These are phyloP conservation scores for Carcina quercana DNA, from an alignment of 2,888 invertebrate genomes.

Conservation along the genomic window DNA sequence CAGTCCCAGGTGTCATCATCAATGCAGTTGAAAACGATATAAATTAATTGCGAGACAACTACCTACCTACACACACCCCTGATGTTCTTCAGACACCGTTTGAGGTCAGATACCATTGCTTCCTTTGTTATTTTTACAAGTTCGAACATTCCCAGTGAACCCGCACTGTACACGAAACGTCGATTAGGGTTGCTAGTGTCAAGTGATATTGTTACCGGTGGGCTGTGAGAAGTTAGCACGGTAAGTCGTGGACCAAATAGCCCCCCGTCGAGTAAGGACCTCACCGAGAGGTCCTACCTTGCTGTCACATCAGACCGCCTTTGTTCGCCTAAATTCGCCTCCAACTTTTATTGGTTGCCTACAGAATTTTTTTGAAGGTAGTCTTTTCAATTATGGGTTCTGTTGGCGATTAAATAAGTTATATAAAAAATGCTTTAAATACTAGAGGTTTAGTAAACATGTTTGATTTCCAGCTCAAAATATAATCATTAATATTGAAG, in stretches of 20 bases:
- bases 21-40: slow-evolving; percentile 47
- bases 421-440: too few species aligned
- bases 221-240: slow-evolving; percentile 45
- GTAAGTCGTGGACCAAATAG: slow-evolving; percentile 40
- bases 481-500: too few species aligned
- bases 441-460: too few species aligned
- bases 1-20: slow-evolving; percentile 19
- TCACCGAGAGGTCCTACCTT: slow-evolving; percentile 44
- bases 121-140: neutral
- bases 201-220: neutral
- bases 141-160: neutral
- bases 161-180: neutral
- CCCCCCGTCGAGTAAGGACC: slow-evolving; percentile 60
- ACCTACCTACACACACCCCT: too few species aligned
- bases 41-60: slow-evolving; percentile 64
- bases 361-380: slow-evolving; percentile 3
- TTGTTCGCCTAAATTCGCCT: slow-evolving; percentile 56
- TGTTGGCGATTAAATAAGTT: slow-evolving; percentile 4
- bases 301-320: slow-evolving; percentile 57
- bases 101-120: neutral
- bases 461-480: too few species aligned
- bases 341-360: slow-evolving; percentile 15
- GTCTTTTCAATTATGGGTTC: too few species aligned
- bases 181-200: neutral
- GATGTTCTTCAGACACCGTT: neutral